Conservation (phyloP, 2,797 vertebrate species). For the Sebastes cheni region DNA sequence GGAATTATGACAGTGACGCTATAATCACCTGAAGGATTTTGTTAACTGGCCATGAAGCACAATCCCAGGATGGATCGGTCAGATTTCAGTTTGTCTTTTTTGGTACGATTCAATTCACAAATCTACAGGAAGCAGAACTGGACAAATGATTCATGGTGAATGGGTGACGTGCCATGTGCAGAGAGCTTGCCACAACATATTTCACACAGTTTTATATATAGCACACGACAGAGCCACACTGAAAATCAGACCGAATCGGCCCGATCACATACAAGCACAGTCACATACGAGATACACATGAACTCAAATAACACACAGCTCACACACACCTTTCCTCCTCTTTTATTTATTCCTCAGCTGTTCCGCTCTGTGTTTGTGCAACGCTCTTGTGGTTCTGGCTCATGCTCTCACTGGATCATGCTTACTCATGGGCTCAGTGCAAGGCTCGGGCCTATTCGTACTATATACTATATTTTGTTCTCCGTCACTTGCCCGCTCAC, state of each 20-base stretch:
- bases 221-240: background rate
- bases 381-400: slow-evolving; percentile 41
- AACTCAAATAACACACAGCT: slow-evolving; percentile 19
- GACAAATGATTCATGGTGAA: background rate
- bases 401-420: slow-evolving; percentile 42
- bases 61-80: slow-evolving; percentile 2
- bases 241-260: background rate
- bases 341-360: slow-evolving; percentile 33
- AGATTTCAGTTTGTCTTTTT: background rate
- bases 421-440: slow-evolving; percentile 50
- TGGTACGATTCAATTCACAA: background rate
- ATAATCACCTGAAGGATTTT: slow-evolving; percentile 11
- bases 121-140: background rate
- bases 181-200: slow-evolving; percentile 11
- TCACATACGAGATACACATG: background rate
- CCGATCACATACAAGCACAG: background rate
- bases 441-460: slow-evolving; percentile 16
- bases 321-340: background rate
- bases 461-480: slow-evolving; percentile 34
- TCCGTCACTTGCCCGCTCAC: slow-evolving; percentile 48
- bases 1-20: slow-evolving; percentile 16
- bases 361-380: slow-evolving; percentile 42
- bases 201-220: background rate
- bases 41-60: slow-evolving; percentile 23
- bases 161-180: slow-evolving; percentile 9